These are phyloP conservation scores for Sebastes ruberrimus DNA, from an alignment of 2,797 vertebrate genomes.

Conservation along the genomic window DNA sequence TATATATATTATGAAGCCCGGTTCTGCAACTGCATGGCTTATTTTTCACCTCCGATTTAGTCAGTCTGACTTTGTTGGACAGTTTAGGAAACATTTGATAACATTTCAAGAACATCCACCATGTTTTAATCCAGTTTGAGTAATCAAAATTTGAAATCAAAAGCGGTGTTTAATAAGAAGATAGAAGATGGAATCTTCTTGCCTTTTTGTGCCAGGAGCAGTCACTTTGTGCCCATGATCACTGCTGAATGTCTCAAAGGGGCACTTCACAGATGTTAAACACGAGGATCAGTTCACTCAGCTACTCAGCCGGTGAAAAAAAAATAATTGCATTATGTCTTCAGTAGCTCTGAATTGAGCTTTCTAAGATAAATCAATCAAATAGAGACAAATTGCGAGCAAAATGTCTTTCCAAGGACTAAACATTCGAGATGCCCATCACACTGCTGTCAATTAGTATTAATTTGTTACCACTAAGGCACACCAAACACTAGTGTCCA, in stretches of 20 bases:
- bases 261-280: not conserved
- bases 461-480: not conserved
- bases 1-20: not conserved
- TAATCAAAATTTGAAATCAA: not conserved
- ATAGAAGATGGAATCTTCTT: not conserved
- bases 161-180: not conserved
- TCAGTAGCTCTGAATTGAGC: not conserved
- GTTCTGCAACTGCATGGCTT: not conserved
- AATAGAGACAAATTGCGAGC: not conserved
- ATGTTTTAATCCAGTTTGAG: not conserved
- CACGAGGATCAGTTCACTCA: not conserved
- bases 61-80: not conserved
- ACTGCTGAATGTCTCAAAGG: not conserved
- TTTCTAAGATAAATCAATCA: not conserved
- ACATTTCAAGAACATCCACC: not conserved
- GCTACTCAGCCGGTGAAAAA: not conserved
- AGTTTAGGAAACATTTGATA: not conserved
- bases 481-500: not conserved
- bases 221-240: not conserved
- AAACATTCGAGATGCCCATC: not conserved
- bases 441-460: not conserved
- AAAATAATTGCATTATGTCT: not conserved
- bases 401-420: not conserved
- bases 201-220: not conserved
- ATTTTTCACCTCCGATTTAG: not conserved